phyloP scores from a whole-genome alignment of 2,888 invertebrate genomes.

The Druceiella hillmani region DNA sequence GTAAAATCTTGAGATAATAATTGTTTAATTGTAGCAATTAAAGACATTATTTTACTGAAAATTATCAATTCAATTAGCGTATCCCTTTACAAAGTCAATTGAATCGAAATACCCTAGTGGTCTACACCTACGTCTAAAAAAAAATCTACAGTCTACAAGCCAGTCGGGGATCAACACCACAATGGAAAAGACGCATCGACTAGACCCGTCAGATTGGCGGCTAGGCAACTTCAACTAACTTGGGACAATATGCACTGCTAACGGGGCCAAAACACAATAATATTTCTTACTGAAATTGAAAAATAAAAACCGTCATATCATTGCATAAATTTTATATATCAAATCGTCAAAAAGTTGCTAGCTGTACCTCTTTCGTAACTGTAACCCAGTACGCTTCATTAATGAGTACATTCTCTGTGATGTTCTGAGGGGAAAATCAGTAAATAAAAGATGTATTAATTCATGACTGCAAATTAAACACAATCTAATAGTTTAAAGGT shows the following conservation, averaged over 20 bases:
- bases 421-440: constrained; percentile 81
- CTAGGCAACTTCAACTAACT: constrained; percentile 36
- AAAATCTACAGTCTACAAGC: constrained; percentile 52
- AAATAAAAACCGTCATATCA: constrained; percentile 50
- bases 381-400: constrained; percentile 93
- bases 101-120: constrained; percentile 51
- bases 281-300: constrained; percentile 53
- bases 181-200: constrained; percentile 25
- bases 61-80: too few species aligned
- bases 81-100: too few species aligned
- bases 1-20: too few species aligned
- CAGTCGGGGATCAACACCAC: constrained; percentile 48
- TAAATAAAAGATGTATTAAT: constrained; percentile 50
- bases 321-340: constrained; percentile 51
- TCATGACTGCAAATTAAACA: too few species aligned
- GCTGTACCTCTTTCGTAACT: constrained; percentile 88
- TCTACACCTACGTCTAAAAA: constrained; percentile 50
- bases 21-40: too few species aligned
- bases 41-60: too few species aligned
- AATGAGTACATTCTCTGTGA: constrained; percentile 92
- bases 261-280: constrained; percentile 55
- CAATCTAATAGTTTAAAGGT: too few species aligned
- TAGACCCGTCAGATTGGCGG: constrained; percentile 13
- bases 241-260: constrained; percentile 54
- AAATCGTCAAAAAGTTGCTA: constrained; percentile 53